Conservation (phyloP, 2,888 invertebrate species). For the Orchesellides sinensis region DNA sequence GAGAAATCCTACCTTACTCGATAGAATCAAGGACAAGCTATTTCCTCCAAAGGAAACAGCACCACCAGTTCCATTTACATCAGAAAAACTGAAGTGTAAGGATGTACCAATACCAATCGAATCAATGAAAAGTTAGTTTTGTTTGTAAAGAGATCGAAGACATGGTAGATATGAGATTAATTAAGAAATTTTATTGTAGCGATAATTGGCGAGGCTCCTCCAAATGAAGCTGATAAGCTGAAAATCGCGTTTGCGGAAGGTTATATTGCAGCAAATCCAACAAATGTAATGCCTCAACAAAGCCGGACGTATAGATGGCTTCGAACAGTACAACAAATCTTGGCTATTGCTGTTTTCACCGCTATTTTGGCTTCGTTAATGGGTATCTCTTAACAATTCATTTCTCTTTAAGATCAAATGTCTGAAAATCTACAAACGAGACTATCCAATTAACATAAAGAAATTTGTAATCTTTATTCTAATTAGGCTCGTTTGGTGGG, state of each 20-base stretch:
- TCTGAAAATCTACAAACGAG: not conserved
- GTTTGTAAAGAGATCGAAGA: too few species aligned
- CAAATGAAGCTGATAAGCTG: slow-evolving; percentile 84
- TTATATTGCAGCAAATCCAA: slow-evolving; percentile 84
- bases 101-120: too few species aligned
- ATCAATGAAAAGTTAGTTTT: too few species aligned
- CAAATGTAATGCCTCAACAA: slow-evolving; percentile 75
- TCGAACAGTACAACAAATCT: slow-evolving; percentile 85
- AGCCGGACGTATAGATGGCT: slow-evolving; percentile 80
- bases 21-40: slow-evolving; percentile 82
- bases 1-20: slow-evolving; percentile 85
- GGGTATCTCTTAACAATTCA: slow-evolving; percentile 77
- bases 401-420: not conserved
- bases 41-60: slow-evolving; percentile 71
- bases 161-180: too few species aligned
- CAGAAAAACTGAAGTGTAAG: slow-evolving; percentile 72
- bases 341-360: slow-evolving; percentile 83
- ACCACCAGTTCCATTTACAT: slow-evolving; percentile 41
- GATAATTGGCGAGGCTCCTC: slow-evolving; percentile 79
- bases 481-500: slow-evolving; percentile 73
- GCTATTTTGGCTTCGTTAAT: slow-evolving; percentile 83
- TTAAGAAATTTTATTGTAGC: too few species aligned
- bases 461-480: slow-evolving; percentile 11
- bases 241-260: slow-evolving; percentile 96
- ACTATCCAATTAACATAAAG: not conserved